A percentile compares a stretch with the other conserved stretches of the same genome.
Evolutionary conservation across 1,140 invertebrate species (phyloP).

Genomic region (Zaprionus vittiger): DNA sequence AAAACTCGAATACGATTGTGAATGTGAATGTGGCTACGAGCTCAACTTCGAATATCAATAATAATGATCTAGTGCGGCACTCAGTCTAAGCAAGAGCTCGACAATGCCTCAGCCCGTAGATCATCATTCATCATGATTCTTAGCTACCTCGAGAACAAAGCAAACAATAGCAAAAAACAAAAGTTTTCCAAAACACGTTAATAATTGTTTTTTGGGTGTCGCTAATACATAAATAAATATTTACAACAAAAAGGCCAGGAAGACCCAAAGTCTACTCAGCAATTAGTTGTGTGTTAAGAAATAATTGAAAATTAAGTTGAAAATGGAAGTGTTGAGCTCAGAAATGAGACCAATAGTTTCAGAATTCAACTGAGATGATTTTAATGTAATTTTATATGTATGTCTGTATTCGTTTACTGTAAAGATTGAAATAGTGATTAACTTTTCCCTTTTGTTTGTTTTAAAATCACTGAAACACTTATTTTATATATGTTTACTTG

Average conservation of each 20-base stretch:
- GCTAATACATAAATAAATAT: constrained; percentile 17
- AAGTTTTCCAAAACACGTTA: constrained; percentile 7
- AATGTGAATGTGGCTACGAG: neutral
- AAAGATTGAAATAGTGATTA: too few species aligned
- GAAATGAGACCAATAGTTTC: neutral
- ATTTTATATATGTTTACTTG: neutral
- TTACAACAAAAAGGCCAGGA: neutral
- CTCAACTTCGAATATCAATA: constrained; percentile 1
- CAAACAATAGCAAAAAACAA: constrained; percentile 17
- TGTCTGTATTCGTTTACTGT: too few species aligned
- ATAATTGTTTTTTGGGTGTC: constrained; percentile 8
- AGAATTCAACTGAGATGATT: neutral
- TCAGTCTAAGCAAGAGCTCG: constrained; percentile 11
- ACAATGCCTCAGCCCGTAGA: constrained; percentile 25
- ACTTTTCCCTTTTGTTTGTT: too few species aligned
- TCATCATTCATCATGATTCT: constrained; percentile 60
- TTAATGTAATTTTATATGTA: neutral
- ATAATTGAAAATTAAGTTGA: neutral
- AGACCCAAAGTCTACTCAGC: neutral
- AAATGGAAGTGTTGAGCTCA: neutral
- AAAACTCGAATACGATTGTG: neutral
- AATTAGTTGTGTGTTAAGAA: neutral
- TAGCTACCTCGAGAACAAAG: constrained; percentile 23
- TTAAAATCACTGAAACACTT: neutral
- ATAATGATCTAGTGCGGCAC: constrained; percentile 2